These are phyloP conservation scores for Thereva nobilitata DNA, from an alignment of 2,888 invertebrate species.

Conservation along the genomic window DNA sequence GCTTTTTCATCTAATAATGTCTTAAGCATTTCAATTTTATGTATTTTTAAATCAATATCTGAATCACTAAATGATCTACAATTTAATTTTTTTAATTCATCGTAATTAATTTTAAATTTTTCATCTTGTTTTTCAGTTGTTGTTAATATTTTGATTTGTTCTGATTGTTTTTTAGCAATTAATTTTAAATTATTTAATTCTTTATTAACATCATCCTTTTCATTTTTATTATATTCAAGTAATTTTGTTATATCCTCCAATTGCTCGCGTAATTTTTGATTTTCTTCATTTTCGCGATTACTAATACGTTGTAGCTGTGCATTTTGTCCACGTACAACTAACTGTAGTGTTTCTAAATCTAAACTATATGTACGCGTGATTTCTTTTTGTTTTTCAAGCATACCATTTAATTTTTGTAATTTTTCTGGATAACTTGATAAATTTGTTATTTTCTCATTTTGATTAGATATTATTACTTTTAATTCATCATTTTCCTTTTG, in stretches of 20 bases:
- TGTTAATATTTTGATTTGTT: slow-evolving; percentile 3
- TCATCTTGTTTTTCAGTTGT: background rate
- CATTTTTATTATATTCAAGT: slow-evolving; percentile 4
- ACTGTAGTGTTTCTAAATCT: slow-evolving; percentile 14
- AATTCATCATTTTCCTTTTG: slow-evolving; percentile 48
- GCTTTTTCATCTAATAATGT: slow-evolving; percentile 49
- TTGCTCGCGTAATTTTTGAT: slow-evolving; percentile 8
- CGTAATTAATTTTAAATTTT: background rate
- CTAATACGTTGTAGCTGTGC: slow-evolving; percentile 12
- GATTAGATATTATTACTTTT: slow-evolving; percentile 8
- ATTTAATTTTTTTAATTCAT: background rate
- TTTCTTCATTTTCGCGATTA: slow-evolving; percentile 19
- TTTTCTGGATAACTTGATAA: background rate
- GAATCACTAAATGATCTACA: no score
- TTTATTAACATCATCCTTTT: background rate
- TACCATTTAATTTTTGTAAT: no score
- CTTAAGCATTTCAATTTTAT: slow-evolving; percentile 46
- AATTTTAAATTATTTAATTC: slow-evolving; percentile 3
- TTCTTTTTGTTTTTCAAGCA: no score
- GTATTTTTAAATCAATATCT: slow-evolving; percentile 4
- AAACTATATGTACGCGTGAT: background rate
- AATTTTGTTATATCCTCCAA: slow-evolving; percentile 15
- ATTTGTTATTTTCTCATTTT: background rate
- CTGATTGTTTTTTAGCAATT: slow-evolving; percentile 7
- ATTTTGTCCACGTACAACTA: slow-evolving; percentile 14